Base-by-base conservation (phyloP, 2,113 vertebrate species). In the Synodontis membranacea region DNA sequence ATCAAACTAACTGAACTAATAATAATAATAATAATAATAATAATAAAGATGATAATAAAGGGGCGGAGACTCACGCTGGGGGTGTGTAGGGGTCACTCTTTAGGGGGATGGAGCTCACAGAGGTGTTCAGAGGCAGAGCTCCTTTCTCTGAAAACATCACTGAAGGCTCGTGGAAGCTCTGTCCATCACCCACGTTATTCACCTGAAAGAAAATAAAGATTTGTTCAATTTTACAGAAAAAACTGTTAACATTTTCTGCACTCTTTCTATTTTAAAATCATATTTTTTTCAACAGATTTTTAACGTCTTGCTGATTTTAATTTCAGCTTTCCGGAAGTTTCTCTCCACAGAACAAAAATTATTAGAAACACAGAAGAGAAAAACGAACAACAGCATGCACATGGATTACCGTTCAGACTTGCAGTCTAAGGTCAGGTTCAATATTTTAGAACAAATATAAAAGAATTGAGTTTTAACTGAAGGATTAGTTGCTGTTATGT, bases 61-160 rank as follows among this genome's bases (percentile, higher is more conserved):
- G 15, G 75, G 48, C 12, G 17, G 75, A 52, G 39, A 62, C 95
- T 91, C 90, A 97, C 96, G 93, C 91, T 0, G 82, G 90, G 89
- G 89, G 87, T 86, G 90, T 90, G 83, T 88, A 92, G 50, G 84
- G 86, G 46, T 93, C 94, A 0, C 88, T 82, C 66, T 95, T 94
- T 37, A 80, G 62, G 0, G 93, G 91, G 91, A 92, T 96, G 88
- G 93, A 92, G 88, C 91, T 92, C 86, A 95, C 92, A 70, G 91
- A 91, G 0, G 86, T 76, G 80, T 87, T 87, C 21, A 93, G 10
- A 19, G 93, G 96, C 89, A 91, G 95, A 60, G 56, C 94, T 1
- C 93, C 94, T 89, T 97, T 97, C 91, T 97, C 96, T 0, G 96
- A 97, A 90, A 96, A 94, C 88, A 96, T 95, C 56, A 97, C 91